Base-by-base conservation (phyloP, 2,113 vertebrate genomes). In the Muntiacus muntjak region DNA sequence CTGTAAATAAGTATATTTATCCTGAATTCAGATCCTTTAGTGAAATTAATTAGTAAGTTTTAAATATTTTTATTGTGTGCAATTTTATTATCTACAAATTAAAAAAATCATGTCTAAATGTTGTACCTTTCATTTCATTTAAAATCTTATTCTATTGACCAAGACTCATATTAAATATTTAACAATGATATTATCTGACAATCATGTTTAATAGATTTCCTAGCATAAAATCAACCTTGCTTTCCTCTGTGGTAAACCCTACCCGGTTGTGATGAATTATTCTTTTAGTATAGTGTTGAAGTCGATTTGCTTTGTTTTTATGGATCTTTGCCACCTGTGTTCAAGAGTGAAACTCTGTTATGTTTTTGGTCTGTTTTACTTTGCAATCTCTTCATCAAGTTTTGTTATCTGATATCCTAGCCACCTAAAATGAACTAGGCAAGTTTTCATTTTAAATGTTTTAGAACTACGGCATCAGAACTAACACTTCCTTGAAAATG, bases 381-480 rank as follows among this genome's bases (percentile, higher is more conserved):
- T 91, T 82, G 87, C 50, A 96, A 62, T 93, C 87, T 96, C 94
- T 91, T 78, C 83, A n/a, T 81, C 55, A 40, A 78, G 28, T 67
- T 91, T 36, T 76, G 67, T 55, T 93, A 86, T 91, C 92, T 50
- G 43, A 86, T 93, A 83, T 64, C 36, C 94, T 62, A 64, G 87
- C n/a, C 50, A 45, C 36, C 19, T 43, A 76, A 97, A 62, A 33
- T 0, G 52, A 89, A 87, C 14, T 4, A 16, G 87, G 47, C 74
- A 52, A 74, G 17, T 92, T 86, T 76, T 79, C 36, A 33, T 52
- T 86, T 87, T 36, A 40, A 67, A n/a, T 81, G 71, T 87, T 60
- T 78, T 52, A 43, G 47, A 88, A 45, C 83, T 74, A 76, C 10
- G 58, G 81, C 26, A 57, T 67, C 54, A 40, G 84, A 55, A 43